These are phyloP conservation scores for Corynorhinus townsendii DNA, from an alignment of 2,113 vertebrate genomes.

Conservation along the genomic window DNA sequence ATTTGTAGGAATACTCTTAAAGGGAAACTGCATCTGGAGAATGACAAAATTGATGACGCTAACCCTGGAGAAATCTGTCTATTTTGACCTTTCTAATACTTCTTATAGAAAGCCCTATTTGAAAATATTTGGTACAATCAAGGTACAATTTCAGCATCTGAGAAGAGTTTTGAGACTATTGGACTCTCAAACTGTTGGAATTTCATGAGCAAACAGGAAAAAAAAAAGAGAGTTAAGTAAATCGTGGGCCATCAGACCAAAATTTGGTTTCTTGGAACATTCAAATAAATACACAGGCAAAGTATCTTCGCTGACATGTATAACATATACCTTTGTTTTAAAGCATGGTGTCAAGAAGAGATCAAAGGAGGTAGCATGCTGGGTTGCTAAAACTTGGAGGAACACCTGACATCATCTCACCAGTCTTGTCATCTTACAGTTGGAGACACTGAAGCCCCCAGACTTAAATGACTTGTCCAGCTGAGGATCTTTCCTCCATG, in stretches of 20 bases:
- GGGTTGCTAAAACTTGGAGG: background rate
- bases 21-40: background rate
- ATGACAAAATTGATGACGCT: background rate
- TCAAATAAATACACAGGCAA: background rate
- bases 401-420: background rate
- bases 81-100: background rate
- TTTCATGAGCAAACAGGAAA: background rate
- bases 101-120: background rate
- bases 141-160: background rate
- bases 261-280: background rate
- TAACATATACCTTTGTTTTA: background rate
- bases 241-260: background rate
- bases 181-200: background rate
- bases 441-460: background rate
- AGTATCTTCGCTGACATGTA: background rate
- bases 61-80: background rate
- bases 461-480: no score
- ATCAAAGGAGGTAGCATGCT: background rate
- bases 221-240: background rate
- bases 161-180: background rate
- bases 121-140: background rate
- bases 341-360: background rate
- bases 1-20: background rate
- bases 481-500: background rate
- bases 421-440: background rate